phyloP scores from a whole-genome alignment of 2,797 vertebrate genomes.

The Dendrocincla tyrannina region DNA sequence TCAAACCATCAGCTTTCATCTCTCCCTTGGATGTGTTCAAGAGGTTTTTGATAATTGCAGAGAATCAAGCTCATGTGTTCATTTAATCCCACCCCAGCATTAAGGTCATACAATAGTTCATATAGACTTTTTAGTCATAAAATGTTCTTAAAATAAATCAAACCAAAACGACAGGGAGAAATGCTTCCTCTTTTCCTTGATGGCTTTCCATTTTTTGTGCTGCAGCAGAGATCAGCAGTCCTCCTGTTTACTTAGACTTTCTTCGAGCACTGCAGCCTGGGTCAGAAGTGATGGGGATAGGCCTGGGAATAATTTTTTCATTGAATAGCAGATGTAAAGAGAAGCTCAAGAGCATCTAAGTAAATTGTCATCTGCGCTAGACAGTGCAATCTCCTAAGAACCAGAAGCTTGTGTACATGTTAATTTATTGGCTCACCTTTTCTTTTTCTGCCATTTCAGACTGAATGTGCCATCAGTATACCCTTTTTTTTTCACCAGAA shows the following conservation, averaged over 20 bases:
- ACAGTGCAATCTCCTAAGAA: background rate
- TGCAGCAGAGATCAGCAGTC: background rate
- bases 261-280: background rate
- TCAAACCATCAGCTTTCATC: background rate
- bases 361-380: background rate
- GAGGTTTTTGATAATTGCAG: background rate
- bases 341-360: background rate
- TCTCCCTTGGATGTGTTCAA: background rate
- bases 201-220: background rate
- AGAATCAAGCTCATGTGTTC: background rate
- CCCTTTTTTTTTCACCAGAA: background rate
- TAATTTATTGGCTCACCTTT: background rate
- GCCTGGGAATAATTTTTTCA: background rate
- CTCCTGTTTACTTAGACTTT: background rate
- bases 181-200: background rate
- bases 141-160: background rate
- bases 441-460: background rate
- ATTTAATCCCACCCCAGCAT: background rate
- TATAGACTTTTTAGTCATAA: background rate
- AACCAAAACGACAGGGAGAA: background rate
- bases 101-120: background rate
- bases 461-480: background rate
- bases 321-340: background rate
- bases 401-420: background rate
- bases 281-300: background rate